Percentiles rank a stretch among this genome's conserved stretches.
These are phyloP conservation scores for Thecophora atra DNA, from an alignment of 2,888 invertebrate species.

Conservation along the genomic window DNA sequence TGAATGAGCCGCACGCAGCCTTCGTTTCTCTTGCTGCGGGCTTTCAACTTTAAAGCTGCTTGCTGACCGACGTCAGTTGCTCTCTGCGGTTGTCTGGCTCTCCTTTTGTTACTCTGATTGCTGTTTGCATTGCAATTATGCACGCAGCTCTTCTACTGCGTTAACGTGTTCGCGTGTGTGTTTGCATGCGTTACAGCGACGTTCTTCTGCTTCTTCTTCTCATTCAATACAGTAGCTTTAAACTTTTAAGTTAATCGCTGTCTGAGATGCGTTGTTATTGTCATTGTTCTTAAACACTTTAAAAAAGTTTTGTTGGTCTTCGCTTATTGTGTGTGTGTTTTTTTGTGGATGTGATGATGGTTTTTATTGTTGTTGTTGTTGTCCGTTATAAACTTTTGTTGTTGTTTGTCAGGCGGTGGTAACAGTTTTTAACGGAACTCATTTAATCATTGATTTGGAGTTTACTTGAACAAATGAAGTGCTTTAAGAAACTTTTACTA, in stretches of 20 bases:
- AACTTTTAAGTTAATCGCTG: constrained; percentile 22
- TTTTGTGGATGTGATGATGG: neutral
- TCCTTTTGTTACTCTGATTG: neutral
- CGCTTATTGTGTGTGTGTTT: neutral
- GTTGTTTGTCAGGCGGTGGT: too few species aligned
- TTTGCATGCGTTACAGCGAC: neutral
- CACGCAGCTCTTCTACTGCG: neutral
- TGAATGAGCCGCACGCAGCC: neutral
- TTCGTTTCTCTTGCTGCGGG: neutral
- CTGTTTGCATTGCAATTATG: neutral
- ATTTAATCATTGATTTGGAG: too few species aligned
- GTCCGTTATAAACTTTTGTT: constrained; percentile 12
- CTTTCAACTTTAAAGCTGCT: too few species aligned
- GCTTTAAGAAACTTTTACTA: constrained; percentile 2
- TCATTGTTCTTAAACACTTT: constrained; percentile 1
- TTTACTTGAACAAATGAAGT: constrained; percentile 22
- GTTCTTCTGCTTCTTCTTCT: neutral
- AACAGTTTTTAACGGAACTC: too few species aligned
- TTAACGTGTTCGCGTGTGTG: neutral
- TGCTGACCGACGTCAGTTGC: neutral
- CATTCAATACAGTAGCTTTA: constrained; percentile 19
- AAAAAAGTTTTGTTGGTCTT: neutral
- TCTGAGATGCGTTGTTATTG: constrained; percentile 22
- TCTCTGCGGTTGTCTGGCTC: neutral
- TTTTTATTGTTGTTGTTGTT: constrained; percentile 5